These are phyloP conservation scores for Eremobia ochroleuca DNA, from an alignment of 2,888 invertebrate genomes.

Conservation along the genomic window DNA sequence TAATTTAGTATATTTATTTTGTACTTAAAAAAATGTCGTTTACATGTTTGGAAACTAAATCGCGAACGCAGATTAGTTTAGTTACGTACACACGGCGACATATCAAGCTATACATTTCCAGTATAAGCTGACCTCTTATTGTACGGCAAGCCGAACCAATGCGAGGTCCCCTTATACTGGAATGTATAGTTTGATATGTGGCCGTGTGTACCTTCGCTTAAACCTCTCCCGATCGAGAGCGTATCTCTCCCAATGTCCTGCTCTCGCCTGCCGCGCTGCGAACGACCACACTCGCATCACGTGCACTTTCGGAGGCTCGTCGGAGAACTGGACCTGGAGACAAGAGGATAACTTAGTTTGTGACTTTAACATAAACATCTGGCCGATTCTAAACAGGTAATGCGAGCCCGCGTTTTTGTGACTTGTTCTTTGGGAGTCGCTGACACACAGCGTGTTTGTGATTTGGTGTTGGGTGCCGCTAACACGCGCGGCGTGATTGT, in stretches of 20 bases:
- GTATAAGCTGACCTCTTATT: background rate
- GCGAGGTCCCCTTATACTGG: background rate
- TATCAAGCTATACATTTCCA: background rate
- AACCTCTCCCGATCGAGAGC: conserved; percentile 90
- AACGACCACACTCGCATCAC: conserved; percentile 92
- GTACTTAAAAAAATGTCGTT: too few relatives aligned
- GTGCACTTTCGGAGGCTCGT: conserved; percentile 89
- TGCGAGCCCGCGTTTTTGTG: background rate
- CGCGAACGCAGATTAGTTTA: too few relatives aligned
- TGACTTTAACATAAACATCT: background rate
- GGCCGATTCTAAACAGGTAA: background rate
- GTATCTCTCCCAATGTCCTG: conserved; percentile 91
- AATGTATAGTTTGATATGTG: background rate
- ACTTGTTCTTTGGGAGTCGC: background rate
- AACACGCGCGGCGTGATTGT: background rate
- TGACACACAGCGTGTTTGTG: background rate
- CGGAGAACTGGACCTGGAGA: conserved; percentile 91
- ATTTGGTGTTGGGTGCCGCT: background rate
- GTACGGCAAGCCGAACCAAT: background rate
- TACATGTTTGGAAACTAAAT: too few relatives aligned
- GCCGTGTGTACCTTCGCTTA: conserved; percentile 78
- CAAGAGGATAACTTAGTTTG: conserved; percentile 48
- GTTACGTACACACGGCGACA: too few relatives aligned
- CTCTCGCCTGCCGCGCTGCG: conserved; percentile 91
- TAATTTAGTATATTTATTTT: too few relatives aligned